Conservation (phyloP, 2,113 vertebrate genomes). For the Sander vitreus region DNA sequence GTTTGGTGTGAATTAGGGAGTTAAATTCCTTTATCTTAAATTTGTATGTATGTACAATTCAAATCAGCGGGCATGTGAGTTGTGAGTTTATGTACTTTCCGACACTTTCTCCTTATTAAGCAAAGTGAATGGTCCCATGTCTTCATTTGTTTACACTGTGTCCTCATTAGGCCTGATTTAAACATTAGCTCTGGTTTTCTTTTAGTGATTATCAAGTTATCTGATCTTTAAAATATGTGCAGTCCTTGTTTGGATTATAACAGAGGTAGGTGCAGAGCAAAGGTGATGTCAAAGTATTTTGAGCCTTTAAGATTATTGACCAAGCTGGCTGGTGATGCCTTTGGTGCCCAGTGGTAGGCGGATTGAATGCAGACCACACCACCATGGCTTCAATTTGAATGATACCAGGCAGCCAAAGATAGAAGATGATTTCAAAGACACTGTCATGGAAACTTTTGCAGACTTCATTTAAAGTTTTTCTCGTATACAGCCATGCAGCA, state of each 20-base stretch:
- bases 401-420: background rate
- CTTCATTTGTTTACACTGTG: background rate
- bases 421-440: slow-evolving; percentile 1
- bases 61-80: background rate
- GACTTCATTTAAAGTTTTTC: slow-evolving; percentile 3
- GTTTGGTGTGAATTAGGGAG: slow-evolving; percentile 18
- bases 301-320: background rate
- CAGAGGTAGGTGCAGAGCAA: background rate
- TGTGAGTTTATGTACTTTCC: background rate
- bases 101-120: background rate
- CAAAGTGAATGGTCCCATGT: background rate
- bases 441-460: background rate
- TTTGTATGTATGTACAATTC: background rate
- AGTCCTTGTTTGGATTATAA: background rate
- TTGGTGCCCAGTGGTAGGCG: background rate
- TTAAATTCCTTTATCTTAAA: background rate
- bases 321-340: background rate
- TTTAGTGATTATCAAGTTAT: background rate
- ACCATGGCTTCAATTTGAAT: background rate
- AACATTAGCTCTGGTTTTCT: background rate
- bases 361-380: background rate
- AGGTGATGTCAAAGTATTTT: background rate
- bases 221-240: background rate
- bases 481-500: background rate
- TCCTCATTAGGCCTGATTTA: background rate